Evolutionary conservation across 30 jellyfish, hydroid and myxozoan genomes (phyloP).

Genomic region (Cassiopea andromeda): DNA sequence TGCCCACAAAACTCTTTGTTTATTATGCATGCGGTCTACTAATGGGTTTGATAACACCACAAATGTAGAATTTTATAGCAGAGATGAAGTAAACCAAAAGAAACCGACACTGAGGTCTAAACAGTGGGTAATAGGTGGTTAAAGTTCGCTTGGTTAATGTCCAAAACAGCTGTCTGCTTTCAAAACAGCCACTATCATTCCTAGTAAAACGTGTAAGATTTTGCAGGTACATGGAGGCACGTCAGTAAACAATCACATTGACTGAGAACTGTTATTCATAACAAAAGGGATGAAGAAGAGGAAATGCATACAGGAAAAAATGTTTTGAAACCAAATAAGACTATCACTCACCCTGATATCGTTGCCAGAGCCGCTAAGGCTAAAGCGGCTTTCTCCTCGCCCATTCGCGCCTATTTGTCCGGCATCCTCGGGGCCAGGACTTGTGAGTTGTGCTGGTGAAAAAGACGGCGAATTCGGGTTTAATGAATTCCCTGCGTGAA

Average conservation of each 20-base stretch:
- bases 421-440: constrained; percentile 58
- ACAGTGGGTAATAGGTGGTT: background rate
- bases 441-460: constrained; percentile 71
- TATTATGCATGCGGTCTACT: background rate
- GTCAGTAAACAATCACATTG: background rate
- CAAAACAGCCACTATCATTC: background rate
- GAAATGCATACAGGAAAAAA: constrained; percentile 6
- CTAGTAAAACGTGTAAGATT: background rate
- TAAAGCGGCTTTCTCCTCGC: constrained; percentile 61
- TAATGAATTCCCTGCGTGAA: constrained; percentile 65
- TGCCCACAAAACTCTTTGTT: background rate
- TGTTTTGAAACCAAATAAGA: constrained; percentile 24
- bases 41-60: background rate
- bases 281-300: background rate
- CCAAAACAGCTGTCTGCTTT: background rate
- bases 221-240: background rate
- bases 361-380: constrained; percentile 51
- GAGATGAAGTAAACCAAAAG: background rate
- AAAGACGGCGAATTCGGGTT: constrained; percentile 72
- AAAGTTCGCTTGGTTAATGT: background rate
- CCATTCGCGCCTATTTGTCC: constrained; percentile 53
- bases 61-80: background rate
- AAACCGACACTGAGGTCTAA: background rate
- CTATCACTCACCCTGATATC: constrained; percentile 32
- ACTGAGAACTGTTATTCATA: background rate